These are phyloP conservation scores for Rhagologus leucostigma DNA, from an alignment of 2,113 vertebrate species.

Conservation along the genomic window DNA sequence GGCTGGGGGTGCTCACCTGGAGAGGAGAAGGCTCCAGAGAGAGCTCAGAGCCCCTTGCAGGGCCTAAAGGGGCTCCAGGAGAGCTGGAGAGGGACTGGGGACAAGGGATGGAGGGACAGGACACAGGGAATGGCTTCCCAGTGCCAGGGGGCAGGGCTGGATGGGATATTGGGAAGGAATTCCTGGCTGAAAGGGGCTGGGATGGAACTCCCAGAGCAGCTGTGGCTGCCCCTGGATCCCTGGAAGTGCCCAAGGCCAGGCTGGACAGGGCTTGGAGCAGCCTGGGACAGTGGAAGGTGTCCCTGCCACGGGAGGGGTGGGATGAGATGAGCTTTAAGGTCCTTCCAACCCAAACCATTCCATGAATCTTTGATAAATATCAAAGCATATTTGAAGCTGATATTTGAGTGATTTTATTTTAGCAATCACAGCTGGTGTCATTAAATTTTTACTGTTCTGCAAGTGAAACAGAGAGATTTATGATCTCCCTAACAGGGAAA, in stretches of 20 bases:
- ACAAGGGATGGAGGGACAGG: neutral
- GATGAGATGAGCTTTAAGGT: rapidly evolving
- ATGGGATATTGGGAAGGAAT: rapidly evolving
- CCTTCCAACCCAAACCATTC: neutral
- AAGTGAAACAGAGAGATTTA: neutral
- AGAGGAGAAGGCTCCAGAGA: neutral
- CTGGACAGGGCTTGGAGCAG: rapidly evolving
- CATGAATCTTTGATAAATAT: neutral
- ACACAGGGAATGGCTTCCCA: neutral
- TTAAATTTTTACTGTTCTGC: neutral
- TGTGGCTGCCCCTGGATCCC: neutral
- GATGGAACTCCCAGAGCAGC: neutral
- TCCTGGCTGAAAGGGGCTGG: rapidly evolving
- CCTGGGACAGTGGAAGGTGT: neutral
- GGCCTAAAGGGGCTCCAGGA: neutral
- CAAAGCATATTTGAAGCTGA: neutral
- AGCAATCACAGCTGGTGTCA: neutral
- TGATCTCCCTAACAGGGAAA: neutral
- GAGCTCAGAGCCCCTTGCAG: neutral
- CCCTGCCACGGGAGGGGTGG: neutral
- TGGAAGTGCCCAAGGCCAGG: neutral
- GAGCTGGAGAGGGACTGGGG: neutral
- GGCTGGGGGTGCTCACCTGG: neutral
- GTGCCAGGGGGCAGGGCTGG: rapidly evolving
- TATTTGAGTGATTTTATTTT: neutral